Base-by-base conservation (phyloP, 2,888 invertebrate genomes). In the Drosophila sordidapex region DNA sequence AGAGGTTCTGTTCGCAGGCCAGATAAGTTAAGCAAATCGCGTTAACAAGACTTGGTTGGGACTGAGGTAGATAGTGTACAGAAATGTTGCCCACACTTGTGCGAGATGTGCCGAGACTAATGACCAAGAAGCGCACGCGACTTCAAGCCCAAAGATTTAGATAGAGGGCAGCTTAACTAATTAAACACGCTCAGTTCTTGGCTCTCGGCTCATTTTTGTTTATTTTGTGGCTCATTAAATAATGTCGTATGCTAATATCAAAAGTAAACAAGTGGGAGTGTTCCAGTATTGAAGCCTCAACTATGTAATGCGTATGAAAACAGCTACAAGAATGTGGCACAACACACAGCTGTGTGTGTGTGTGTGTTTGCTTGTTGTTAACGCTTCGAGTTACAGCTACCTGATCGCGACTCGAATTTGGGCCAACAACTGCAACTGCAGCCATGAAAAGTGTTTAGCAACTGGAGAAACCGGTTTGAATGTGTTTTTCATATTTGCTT, bases 111-210 rank as follows among this genome's bases (percentile, higher is more conserved):
- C 13, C 18, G 29, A 72, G 69, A 81, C 74, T 79, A 65, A 79
- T 77, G 74, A 53, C 58, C 53, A 11, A 35, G 27, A 59, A 59
- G 29, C 63, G 68, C 79, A 80, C 79, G 79, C 79, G 79, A 80
- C 72, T 67, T 51, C 27, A 13, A 25, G 7, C 38, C 59, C 11
- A 58, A 29, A 78, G 79, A 76, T 76, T 65, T 35, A 76, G 72
- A 68, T 78, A 65, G 80, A 62, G 56, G 21, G 38, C 36, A 63
- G 57, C 52, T 68, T 74, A 75, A 48, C 78, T 81, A 80, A 80
- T 80, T 80, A 80, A 80, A 78, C 82, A 81, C 82, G 79, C 80
- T 69, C 71, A 18, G 13, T 52, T 67, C 15, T 35, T 7, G 35
- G 21, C 35, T 38, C 74, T 69, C 68, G 27, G 7, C 51, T 66